phyloP scores from a whole-genome alignment of 2,113 vertebrate genomes.

The Passer montanus region DNA sequence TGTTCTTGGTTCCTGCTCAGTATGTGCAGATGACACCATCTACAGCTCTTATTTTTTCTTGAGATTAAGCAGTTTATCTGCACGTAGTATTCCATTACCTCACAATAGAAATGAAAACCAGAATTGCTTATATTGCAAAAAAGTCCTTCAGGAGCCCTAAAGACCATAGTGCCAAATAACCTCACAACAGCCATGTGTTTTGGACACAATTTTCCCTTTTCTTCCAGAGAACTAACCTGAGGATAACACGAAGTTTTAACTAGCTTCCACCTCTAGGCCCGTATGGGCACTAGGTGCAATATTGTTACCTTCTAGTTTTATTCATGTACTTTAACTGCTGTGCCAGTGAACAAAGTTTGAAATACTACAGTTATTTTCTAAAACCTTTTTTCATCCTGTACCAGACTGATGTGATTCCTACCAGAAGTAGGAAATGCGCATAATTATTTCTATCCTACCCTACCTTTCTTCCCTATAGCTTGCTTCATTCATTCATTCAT shows the following conservation, averaged over 20 bases:
- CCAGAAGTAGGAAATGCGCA: neutral
- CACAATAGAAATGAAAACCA: neutral
- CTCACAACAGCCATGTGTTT: neutral
- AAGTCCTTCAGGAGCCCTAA: neutral
- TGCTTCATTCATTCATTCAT: neutral
- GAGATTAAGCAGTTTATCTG: neutral
- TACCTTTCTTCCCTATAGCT: neutral
- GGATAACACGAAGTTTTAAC: neutral
- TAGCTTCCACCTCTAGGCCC: neutral
- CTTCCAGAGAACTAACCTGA: neutral
- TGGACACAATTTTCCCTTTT: neutral
- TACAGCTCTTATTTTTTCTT: neutral
- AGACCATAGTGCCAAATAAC: neutral
- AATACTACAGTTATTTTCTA: neutral
- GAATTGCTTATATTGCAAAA: neutral
- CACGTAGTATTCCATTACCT: neutral
- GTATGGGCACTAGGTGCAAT: neutral
- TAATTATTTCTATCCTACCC: neutral
- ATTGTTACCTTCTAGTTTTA: neutral
- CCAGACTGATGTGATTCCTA: neutral
- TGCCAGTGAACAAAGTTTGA: neutral
- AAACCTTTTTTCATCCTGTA: neutral
- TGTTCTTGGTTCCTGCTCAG: neutral
- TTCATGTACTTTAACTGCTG: neutral
- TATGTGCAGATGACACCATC: neutral